Conservation (phyloP, 2,113 vertebrate genomes). For the Heloderma charlesbogerti region DNA sequence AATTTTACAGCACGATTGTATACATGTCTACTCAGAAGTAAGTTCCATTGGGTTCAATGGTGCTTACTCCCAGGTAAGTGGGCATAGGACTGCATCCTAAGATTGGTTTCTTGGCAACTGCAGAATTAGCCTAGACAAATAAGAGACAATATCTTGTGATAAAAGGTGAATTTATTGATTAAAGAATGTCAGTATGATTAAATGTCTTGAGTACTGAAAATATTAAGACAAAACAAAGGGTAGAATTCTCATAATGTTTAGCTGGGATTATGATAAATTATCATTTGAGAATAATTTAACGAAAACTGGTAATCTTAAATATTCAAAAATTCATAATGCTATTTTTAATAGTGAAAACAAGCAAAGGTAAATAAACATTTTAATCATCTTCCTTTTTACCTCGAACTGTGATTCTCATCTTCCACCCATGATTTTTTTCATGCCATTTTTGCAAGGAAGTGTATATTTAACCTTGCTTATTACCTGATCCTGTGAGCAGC, state of each 20-base stretch:
- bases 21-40: too few relatives aligned
- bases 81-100: too few relatives aligned
- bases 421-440: background rate
- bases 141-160: conserved; percentile 20
- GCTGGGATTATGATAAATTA: background rate
- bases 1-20: conserved; percentile 13
- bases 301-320: background rate
- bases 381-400: background rate
- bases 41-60: too few relatives aligned
- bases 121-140: conserved; percentile 52
- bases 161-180: conserved; percentile 35
- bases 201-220: conserved; percentile 10
- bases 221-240: conserved; percentile 27
- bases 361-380: background rate
- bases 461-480: background rate
- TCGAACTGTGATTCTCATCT: background rate
- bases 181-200: conserved; percentile 16
- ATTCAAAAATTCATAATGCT: background rate
- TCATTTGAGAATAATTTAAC: background rate
- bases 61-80: too few relatives aligned
- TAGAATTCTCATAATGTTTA: conserved; percentile 34
- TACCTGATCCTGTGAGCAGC: background rate
- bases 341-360: background rate
- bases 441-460: conserved; percentile 8
- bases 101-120: conserved; percentile 33